Base-by-base conservation (phyloP, 2,797 vertebrate genomes). In the Myotis daubentonii region DNA sequence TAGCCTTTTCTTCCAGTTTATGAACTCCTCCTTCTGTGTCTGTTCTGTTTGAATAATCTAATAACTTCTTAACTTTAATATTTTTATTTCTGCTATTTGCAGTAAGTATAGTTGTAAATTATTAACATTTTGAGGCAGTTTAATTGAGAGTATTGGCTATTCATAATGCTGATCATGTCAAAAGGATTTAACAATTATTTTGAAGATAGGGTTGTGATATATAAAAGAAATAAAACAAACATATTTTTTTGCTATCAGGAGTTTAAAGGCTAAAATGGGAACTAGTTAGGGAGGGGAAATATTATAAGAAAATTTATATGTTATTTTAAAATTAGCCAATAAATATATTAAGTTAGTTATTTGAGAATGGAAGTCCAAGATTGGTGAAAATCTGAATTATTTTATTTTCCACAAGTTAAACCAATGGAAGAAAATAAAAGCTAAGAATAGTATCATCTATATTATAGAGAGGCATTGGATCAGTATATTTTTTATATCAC, bases 321-420 rank as follows among this genome's bases (percentile, higher is more conserved):
- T 47, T 79, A 51, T 79, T 55, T 92, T 30, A 11, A 79, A 80
- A 9, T 92, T n/a, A 71, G 6, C 1, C 66, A 68, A 36, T 81
- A 47, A 90, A 28, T 80, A 49, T 62, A 41, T 80, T 68, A 22
- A 92, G 66, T 11, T 41, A 68, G n/a, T 76, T 38, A 68, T 83
- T 57, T 71, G 65, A 72, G 53, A 72, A 25, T 41, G 65, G 62
- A 80, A 79, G 10, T n/a, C 7, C 36, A 86, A 41, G 10, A 41
- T 51, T 80, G 53, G 8, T 60, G 44, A 62, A 79, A 38, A 79
- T 62, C 11, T 71, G 51, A 79, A 71, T 79, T 71, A n/a, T n/a
- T 71, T 79, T 86, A 60, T 72, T 80, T 87, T 72, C 15, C 44
- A 85, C 36, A 87, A 78, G 36, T 85, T 85, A 78, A 78, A 60